These are phyloP conservation scores for Psittacula cyanocephala DNA, from an alignment of 2,113 vertebrate genomes.

Conservation along the genomic window DNA sequence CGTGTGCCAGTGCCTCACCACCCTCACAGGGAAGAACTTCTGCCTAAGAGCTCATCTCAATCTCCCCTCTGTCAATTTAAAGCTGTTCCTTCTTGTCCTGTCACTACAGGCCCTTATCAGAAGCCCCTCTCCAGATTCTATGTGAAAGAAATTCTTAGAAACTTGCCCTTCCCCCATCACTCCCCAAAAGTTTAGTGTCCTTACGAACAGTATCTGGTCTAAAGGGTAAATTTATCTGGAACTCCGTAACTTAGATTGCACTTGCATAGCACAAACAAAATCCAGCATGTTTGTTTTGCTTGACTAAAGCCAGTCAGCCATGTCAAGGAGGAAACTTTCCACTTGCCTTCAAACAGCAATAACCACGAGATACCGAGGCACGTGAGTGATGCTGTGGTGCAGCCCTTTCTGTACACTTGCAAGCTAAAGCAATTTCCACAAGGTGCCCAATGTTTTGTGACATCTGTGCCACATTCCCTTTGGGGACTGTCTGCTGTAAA, in stretches of 20 bases:
- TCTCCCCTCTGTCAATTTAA: background rate
- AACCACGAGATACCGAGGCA: background rate
- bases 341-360: background rate
- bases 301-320: background rate
- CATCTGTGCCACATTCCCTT: background rate
- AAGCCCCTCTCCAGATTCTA: background rate
- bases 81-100: background rate
- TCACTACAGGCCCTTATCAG: background rate
- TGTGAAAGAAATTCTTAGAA: background rate
- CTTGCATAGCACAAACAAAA: background rate
- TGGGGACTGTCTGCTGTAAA: background rate
- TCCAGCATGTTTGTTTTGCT: background rate
- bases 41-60: background rate
- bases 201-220: background rate
- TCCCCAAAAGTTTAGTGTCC: background rate
- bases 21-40: background rate
- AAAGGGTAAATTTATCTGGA: background rate
- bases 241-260: background rate
- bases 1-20: background rate
- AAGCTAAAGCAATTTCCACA: background rate
- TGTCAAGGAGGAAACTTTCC: background rate
- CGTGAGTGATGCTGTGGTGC: background rate
- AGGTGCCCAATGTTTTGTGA: background rate
- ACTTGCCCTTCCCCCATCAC: background rate
- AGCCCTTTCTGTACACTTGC: background rate